phyloP scores from a whole-genome alignment of 1,140 invertebrate genomes.

The Uloborus diversus region DNA sequence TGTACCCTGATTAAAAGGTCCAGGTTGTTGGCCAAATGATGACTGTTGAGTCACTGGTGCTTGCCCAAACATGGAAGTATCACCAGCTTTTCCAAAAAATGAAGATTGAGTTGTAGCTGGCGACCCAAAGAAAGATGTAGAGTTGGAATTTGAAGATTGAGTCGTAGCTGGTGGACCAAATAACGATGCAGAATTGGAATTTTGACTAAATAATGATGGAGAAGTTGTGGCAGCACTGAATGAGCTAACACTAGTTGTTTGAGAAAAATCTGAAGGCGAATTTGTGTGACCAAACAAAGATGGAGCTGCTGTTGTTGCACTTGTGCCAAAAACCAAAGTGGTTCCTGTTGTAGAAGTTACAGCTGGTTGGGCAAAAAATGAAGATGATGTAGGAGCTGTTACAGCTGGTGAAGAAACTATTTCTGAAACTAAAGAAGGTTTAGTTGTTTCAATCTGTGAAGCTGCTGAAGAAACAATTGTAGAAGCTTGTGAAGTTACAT shows the following conservation, averaged over 20 bases:
- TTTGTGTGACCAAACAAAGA: neutral
- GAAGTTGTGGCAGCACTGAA: neutral
- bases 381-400: neutral
- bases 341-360: neutral
- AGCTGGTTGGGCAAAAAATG: neutral
- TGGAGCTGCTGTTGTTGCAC: neutral
- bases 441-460: neutral
- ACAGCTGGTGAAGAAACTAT: neutral
- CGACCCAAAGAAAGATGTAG: constrained; percentile 12
- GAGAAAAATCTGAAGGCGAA: too few relatives aligned
- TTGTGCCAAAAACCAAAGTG: neutral
- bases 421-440: neutral
- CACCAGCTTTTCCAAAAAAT: constrained; percentile 11
- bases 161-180: neutral
- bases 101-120: neutral
- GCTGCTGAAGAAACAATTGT: neutral
- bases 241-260: neutral
- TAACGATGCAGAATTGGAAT: neutral
- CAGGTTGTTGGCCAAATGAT: neutral
- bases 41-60: neutral
- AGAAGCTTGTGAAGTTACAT: neutral
- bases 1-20: neutral
- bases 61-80: constrained; percentile 13
- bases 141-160: neutral
- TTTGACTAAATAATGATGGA: neutral